These are phyloP conservation scores for Cotesia vestalis DNA, from an alignment of 1,140 invertebrate genomes.

Conservation along the genomic window DNA sequence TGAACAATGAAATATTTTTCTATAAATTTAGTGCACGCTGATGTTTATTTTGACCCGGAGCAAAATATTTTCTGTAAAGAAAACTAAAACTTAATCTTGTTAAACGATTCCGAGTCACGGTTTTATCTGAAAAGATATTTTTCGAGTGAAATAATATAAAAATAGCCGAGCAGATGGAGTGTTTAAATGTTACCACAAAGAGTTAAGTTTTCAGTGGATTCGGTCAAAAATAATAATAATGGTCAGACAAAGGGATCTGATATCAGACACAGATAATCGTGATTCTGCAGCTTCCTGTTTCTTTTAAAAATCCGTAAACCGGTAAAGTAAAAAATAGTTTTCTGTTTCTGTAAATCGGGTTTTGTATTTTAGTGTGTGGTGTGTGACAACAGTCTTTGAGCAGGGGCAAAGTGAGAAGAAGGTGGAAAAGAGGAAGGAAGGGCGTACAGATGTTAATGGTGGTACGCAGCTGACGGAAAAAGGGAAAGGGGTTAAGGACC, in stretches of 20 bases:
- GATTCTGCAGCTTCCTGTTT: constrained; percentile 1
- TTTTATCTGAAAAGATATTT: too few species aligned
- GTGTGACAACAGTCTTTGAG: not conserved
- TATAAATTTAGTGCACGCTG: too few species aligned
- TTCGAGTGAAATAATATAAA: too few species aligned
- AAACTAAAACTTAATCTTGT: too few species aligned
- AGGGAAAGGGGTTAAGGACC: constrained; percentile 65
- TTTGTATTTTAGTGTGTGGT: not conserved
- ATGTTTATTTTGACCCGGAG: too few species aligned
- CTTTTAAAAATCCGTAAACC: not conserved
- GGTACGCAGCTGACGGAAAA: constrained; percentile 61
- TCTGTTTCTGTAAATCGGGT: not conserved
- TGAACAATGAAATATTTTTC: too few species aligned
- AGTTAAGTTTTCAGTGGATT: not conserved
- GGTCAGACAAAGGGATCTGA: not conserved
- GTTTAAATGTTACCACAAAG: not conserved
- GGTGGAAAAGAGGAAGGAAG: constrained; percentile 17
- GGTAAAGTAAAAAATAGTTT: not conserved
- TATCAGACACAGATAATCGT: constrained; percentile 5
- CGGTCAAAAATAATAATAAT: not conserved
- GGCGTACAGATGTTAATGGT: constrained; percentile 60
- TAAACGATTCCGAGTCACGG: too few species aligned
- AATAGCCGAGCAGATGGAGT: too few species aligned
- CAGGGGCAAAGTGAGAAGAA: not conserved
- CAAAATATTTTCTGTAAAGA: too few species aligned